Evolutionary conservation across 2,113 vertebrate species (phyloP), one percentile per base, ranked within the genome.

Genomic region (Lagenorhynchus albirostris): DNA sequence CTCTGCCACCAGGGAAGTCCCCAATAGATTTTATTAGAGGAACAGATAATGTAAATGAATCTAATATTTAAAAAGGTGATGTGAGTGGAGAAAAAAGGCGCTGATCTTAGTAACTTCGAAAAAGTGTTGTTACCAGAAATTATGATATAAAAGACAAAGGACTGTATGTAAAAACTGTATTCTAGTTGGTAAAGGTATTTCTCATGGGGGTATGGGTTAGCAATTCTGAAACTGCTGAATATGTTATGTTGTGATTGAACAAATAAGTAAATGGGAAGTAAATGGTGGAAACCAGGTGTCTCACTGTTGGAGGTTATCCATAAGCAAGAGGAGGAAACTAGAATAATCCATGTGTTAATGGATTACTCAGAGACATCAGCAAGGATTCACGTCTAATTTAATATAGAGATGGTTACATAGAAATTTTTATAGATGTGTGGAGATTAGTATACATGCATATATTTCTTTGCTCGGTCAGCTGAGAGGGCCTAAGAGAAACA

Each of bases 51-150:
- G 82, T 82, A 95, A 94, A 18, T 1, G 1, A 90, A 60, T 68
- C 31, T 89, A 87, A 68, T 70, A 93, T 84, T 84, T 94, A 89
- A 89, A 80, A 94, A 89, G 23, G 65, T 50, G 74, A 36, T 58
- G 20, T 74, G 36, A n/a, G 36, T 67, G 18, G n/a, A 50, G 67
- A 41, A 53, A 77, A 91, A 85, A 63, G 41, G 63, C 17, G 0
- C 44, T 92, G 70, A 67, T 26, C 33, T 92, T 81, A 74, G 58
- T 38, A 60, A 74, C 36, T 89, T 58, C 41, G 60, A 17, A 76
- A 89, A 80, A 10, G 41, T 18, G 31, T 67, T 81, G 70, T 91
- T 25, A 87, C 14, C 53, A 68, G 36, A n/a, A 86, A 86, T 41
- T 76, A 89, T 41, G 44, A 94, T 4, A 81, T 15, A 44, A 58